Conservation (phyloP, 2,888 invertebrate species). For the Himalopsyche japonica region DNA sequence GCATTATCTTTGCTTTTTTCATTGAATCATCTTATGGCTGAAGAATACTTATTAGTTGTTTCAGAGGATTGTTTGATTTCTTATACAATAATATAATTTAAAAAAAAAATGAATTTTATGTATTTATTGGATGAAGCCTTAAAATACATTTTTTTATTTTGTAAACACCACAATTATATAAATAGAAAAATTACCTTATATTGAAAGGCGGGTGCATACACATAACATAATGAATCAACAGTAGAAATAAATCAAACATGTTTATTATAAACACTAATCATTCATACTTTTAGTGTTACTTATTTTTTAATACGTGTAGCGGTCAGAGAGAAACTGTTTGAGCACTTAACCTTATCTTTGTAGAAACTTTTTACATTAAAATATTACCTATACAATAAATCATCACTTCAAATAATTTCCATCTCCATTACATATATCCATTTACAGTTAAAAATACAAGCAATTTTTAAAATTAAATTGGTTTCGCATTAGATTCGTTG, state of each 20-base stretch:
- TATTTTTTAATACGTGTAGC: not conserved
- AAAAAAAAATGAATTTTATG: not conserved
- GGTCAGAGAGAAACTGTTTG: not conserved
- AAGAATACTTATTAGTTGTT: no score
- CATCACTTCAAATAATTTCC: not conserved
- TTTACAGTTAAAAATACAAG: not conserved
- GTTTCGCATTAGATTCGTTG: no score
- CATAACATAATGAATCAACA: not conserved
- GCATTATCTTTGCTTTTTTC: no score
- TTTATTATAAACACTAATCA: not conserved
- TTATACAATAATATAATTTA: not conserved
- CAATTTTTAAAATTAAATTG: not conserved
- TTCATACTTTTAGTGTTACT: not conserved
- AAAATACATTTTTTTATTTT: conserved; percentile 9
- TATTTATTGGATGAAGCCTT: conserved; percentile 8
- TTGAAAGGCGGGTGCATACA: not conserved
- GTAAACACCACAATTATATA: not conserved
- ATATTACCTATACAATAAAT: not conserved
- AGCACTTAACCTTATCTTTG: not conserved
- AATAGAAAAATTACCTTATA: not conserved
- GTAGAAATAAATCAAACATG: not conserved
- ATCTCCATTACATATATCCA: not conserved
- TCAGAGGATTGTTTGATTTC: not conserved
- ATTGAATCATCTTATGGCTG: no score
- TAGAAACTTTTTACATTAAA: not conserved